Conservation (phyloP, 2,797 vertebrate species). For the Poeciliopsis presidionis region DNA sequence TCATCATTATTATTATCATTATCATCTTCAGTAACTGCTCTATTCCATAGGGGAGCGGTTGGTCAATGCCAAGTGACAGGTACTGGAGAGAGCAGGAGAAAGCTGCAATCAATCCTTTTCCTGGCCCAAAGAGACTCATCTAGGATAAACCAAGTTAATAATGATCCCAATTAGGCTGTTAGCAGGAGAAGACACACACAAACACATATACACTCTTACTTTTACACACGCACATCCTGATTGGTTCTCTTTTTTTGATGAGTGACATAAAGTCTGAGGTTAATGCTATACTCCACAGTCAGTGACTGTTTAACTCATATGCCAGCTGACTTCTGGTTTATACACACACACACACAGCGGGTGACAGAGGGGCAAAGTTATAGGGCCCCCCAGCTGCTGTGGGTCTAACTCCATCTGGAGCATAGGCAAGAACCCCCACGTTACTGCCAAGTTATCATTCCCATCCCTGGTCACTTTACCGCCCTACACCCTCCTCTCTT, state of each 20-base stretch:
- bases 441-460: conserved; percentile 62
- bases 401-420: conserved; percentile 95
- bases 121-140: conserved; percentile 67
- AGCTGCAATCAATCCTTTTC: conserved; percentile 69
- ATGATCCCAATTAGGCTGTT: conserved; percentile 70
- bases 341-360: conserved; percentile 48
- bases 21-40: conserved; percentile 65
- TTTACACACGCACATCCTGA: conserved; percentile 50
- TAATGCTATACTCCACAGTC: conserved; percentile 85
- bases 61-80: conserved; percentile 71
- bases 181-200: conserved; percentile 22
- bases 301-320: conserved; percentile 81
- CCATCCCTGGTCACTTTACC: conserved; percentile 55
- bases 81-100: conserved; percentile 44
- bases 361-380: conserved; percentile 64
- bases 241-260: conserved; percentile 49
- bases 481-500: conserved; percentile 27
- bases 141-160: conserved; percentile 65
- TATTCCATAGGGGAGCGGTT: conserved; percentile 47
- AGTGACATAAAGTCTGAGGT: conserved; percentile 75
- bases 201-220: conserved; percentile 24
- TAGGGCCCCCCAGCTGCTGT: conserved; percentile 92
- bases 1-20: conserved; percentile 62
- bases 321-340: conserved; percentile 89
- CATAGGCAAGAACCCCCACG: conserved; percentile 84